Evolutionary conservation across 2,888 invertebrate species (phyloP), one percentile per base, ranked within the genome.

Genomic region (Cataglyphis livida): DNA sequence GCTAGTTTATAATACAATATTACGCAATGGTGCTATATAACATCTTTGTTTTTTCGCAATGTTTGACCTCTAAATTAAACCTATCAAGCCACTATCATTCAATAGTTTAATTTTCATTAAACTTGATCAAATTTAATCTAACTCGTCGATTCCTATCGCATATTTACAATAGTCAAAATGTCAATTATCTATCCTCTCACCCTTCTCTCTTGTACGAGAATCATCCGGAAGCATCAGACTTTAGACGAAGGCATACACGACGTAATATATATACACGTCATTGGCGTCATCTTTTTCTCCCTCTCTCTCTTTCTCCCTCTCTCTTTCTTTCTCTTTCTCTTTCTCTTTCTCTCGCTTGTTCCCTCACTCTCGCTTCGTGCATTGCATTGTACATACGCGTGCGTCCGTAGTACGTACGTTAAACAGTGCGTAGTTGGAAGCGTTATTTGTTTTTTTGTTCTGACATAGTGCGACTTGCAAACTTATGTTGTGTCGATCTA

Each of bases 371-470:
- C 15, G 6, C 38, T 21, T 48, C 15, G n/a, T 21, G 15, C 41
- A 10, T 18, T 21, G 54, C 41, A 10, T 15, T n/a, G 59, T 21
- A 44, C 44, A 9, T 75, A 78, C 78, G 70, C 44, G 54, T 83
- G 83, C 75, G 76, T 79, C 81, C 82, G 65, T 82, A 82, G 76
- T 83, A 32, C 64, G 64, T 83, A 25, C 66, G 78, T 78, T 65
- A 62, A n/a, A 76, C 83, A 76, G 81, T 87, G 81, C 82, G 82
- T 81, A 88, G 70, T 87, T 83, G 15, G 12, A 25, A 57, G 35
- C 70, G 44, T 68, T 54, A 57, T 59, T 51, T 68, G 68, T 68
- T 68, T 68, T 78, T 78, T 54, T 32, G 15, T 38, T 51, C 25
- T 18, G 48, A 28, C 66, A 65, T 51, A 38, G 44, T 65, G 68